Percentiles rank a stretch among this genome's conserved stretches.
phyloP scores from a whole-genome alignment of 2,113 vertebrate genomes.

The Silurus glanis region DNA sequence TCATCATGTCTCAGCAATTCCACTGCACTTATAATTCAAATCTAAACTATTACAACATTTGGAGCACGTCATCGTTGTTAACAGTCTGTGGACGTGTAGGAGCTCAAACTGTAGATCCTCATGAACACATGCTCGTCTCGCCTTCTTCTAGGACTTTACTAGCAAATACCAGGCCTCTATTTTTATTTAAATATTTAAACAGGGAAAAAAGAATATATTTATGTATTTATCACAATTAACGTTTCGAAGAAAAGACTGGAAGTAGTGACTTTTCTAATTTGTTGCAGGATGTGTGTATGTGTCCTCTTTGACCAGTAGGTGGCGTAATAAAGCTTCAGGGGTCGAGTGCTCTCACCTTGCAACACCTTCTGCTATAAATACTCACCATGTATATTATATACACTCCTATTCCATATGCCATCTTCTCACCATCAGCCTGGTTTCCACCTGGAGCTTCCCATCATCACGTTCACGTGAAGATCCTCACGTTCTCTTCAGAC shows the following conservation, averaged over 20 bases:
- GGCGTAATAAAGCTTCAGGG: background rate
- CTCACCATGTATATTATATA: no score
- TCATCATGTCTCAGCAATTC: background rate
- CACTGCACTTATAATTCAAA: background rate
- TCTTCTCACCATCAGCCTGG: constrained; percentile 19
- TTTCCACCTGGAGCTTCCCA: background rate
- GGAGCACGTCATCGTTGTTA: background rate
- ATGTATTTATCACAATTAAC: constrained; percentile 61
- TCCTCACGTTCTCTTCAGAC: constrained; percentile 1
- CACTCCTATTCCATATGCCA: constrained; percentile 1
- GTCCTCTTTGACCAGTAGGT: background rate
- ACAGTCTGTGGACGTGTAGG: background rate
- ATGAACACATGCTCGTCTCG: constrained; percentile 35
- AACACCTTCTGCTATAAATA: constrained; percentile 19
- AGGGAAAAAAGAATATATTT: constrained; percentile 61
- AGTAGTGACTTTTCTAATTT: constrained; percentile 13
- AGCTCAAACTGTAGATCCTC: constrained; percentile 41
- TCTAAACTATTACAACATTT: background rate
- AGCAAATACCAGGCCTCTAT: constrained; percentile 54
- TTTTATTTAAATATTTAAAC: constrained; percentile 53
- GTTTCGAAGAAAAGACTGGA: constrained; percentile 35
- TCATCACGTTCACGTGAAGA: background rate
- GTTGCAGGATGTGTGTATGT: constrained; percentile 1
- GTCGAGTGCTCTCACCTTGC: constrained; percentile 8
- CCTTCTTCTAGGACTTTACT: constrained; percentile 48